Evolutionary conservation across 2,888 invertebrate genomes (phyloP), one percentile per base, ranked within the genome.

Genomic region (Pteria penguin): DNA sequence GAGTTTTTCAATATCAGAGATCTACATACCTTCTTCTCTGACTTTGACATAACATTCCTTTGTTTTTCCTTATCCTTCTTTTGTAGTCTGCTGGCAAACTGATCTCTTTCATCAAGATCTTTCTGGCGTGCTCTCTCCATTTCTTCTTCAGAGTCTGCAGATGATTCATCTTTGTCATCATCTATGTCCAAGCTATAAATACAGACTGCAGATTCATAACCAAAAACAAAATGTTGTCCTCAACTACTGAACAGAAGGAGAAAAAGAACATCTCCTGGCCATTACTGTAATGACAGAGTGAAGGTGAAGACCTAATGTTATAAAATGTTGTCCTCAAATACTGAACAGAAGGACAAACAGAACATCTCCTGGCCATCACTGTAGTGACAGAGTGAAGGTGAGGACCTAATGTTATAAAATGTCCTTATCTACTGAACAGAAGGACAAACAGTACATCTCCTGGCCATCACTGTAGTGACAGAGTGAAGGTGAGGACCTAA

Each of bases 101-200:
- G 98, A 93, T 99, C 99, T 84, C 99, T 94, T 92, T 98, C 98
- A 89, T 95, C 95, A 58, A 98, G 93, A 93, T 99, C 98, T 87
- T 94, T 94, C 71, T 94, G 93, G n/a, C 97, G 94, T 68, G 94
- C 95, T 86, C 96, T 95, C 92, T 97, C 97, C 79, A 89, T 95
- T 89, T 96, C 96, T 86, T 96, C 95, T 33, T 83, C 82, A 29
- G 80, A 78, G 45, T 79, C 78, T 24, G 27, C 26, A 3, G 45
- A 31, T 26, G 52, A 52, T 36, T 67, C 67, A 61, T 67, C 61
- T 52, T 57, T 27, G 32, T 73, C 67, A 32, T 71, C 70, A 52
- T 71, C 70, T 54, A n/a, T 26, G 29, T 71, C 70, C 24, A 31
- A 4, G 18, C 69, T 60, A 24, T 8, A 57, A 5, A 54, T 18